These are phyloP conservation scores for Excalfactoria chinensis DNA, from an alignment of 2,113 vertebrate species.

Conservation along the genomic window DNA sequence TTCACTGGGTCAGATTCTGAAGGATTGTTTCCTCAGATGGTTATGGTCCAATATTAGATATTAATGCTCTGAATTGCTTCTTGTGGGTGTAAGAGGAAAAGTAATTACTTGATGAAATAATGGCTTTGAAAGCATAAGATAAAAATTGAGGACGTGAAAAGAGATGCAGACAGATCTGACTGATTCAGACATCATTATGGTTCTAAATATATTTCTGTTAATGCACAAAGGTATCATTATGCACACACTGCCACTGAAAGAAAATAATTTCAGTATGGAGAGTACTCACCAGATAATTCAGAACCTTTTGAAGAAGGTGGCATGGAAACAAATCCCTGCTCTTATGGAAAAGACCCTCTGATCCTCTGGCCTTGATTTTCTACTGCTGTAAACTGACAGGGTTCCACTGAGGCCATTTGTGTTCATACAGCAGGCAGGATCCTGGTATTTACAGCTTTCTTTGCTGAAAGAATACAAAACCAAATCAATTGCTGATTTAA, in stretches of 20 bases:
- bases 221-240: neutral
- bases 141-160: constrained; percentile 2
- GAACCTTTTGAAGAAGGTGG: constrained; percentile 3
- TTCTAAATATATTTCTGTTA: constrained; percentile 17
- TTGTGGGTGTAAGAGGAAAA: neutral
- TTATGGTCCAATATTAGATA: neutral
- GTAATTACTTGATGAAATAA: neutral
- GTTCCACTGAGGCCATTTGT: constrained; percentile 12
- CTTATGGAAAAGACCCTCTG: constrained; percentile 12
- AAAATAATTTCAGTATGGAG: neutral
- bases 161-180: neutral
- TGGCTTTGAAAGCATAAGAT: neutral
- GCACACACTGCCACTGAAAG: neutral
- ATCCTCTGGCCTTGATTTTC: constrained; percentile 50
- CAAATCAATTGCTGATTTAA: constrained; percentile 33
- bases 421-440: constrained; percentile 8
- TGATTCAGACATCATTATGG: neutral
- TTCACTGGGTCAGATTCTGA: neutral
- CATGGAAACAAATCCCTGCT: constrained; percentile 2
- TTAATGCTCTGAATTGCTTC: neutral
- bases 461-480: constrained; percentile 1
- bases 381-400: constrained; percentile 26
- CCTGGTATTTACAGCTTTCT: constrained; percentile 28
- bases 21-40: neutral
- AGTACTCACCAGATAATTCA: neutral